phyloP scores from a whole-genome alignment of 1,140 invertebrate genomes.

The Papilio glaucus region DNA sequence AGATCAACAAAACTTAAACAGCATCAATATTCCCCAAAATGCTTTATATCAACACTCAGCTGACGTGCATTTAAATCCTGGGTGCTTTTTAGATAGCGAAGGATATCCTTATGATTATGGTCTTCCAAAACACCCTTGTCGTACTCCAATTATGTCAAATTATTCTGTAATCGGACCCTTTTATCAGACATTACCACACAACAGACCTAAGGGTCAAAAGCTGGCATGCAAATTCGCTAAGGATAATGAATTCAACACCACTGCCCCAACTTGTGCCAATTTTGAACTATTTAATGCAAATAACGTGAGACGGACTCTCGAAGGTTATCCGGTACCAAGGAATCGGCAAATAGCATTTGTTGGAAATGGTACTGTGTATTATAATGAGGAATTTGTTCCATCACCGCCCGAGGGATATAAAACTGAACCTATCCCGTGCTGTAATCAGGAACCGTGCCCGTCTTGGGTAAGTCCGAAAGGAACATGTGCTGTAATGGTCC shows the following conservation, averaged over 20 bases:
- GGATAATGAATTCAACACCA: constrained; percentile 76
- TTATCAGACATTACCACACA: constrained; percentile 89
- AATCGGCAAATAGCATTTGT: constrained; percentile 78
- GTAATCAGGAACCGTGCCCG: constrained; percentile 62
- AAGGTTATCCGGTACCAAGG: constrained; percentile 88
- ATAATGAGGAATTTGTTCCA: constrained; percentile 86
- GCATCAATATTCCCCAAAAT: constrained; percentile 82
- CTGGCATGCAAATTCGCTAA: constrained; percentile 85
- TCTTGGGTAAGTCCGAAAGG: constrained; percentile 75
- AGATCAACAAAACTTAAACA: constrained; percentile 72
- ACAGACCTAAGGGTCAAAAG: constrained; percentile 85
- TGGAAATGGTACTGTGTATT: constrained; percentile 76
- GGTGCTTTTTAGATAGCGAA: constrained; percentile 88
- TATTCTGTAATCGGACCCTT: constrained; percentile 83
- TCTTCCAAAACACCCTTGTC: constrained; percentile 86
- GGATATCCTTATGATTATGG: constrained; percentile 92
- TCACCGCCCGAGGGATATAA: constrained; percentile 88
- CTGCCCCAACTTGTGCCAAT: constrained; percentile 64
- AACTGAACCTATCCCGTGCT: constrained; percentile 77
- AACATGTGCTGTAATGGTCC: constrained; percentile 74
- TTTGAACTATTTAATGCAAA: constrained; percentile 79
- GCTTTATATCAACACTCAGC: constrained; percentile 85
- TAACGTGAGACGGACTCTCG: constrained; percentile 90
- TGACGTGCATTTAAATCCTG: constrained; percentile 87
- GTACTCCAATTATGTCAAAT: constrained; percentile 82